Evolutionary conservation across 2,797 vertebrate genomes (phyloP).

Genomic region (Megalops cyprinoides): DNA sequence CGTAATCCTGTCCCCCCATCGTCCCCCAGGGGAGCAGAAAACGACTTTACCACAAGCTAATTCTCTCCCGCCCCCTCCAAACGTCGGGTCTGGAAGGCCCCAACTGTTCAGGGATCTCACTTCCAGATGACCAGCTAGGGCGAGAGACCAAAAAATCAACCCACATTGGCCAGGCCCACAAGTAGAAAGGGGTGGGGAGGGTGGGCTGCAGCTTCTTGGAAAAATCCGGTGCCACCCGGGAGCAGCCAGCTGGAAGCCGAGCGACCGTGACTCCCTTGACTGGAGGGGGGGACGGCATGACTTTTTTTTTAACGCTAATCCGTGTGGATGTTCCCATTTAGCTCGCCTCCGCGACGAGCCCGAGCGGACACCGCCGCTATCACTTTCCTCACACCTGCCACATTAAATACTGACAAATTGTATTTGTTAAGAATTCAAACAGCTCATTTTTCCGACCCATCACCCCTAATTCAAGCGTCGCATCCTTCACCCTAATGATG

Average conservation of each 20-base stretch:
- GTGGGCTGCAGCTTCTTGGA: conserved; percentile 6
- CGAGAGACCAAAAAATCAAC: conserved; percentile 34
- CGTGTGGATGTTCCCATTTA: conserved; percentile 57
- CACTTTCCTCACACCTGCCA: conserved; percentile 50
- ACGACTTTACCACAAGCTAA: conserved; percentile 44
- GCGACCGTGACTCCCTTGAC: conserved; percentile 37
- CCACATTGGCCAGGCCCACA: conserved; percentile 5
- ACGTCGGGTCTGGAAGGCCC: conserved; percentile 39
- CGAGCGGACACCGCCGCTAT: conserved; percentile 40
- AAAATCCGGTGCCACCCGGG: conserved; percentile 37
- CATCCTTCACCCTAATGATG: conserved; percentile 45
- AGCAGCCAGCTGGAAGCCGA: not conserved
- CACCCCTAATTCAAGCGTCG: conserved; percentile 36
- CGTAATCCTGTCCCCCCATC: conserved; percentile 49
- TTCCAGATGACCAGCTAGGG: conserved; percentile 35
- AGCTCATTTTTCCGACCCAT: conserved; percentile 52
- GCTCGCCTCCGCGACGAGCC: conserved; percentile 45
- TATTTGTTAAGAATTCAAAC: conserved; percentile 61
- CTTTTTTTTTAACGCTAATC: conserved; percentile 54
- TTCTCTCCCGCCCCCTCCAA: conserved; percentile 26
- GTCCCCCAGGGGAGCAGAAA: conserved; percentile 41
- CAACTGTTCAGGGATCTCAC: conserved; percentile 39
- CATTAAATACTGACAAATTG: conserved; percentile 62
- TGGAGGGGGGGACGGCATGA: conserved; percentile 17
- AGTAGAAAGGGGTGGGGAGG: not conserved